These are phyloP conservation scores for Cremastobaeus sp. DNA, from an alignment of 2,888 invertebrate genomes.

Conservation along the genomic window DNA sequence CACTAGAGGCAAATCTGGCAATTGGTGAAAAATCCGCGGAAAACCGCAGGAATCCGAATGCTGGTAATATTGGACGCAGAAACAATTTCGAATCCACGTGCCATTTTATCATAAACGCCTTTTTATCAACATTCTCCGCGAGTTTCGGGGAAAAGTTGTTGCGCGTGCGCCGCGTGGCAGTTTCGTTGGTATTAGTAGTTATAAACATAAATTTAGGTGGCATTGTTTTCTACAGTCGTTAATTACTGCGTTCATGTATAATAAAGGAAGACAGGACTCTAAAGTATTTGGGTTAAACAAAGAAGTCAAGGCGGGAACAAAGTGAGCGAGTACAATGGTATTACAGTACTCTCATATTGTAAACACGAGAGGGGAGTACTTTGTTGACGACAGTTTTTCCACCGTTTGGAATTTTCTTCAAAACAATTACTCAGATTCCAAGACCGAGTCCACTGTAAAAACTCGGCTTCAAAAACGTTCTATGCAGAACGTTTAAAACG, in stretches of 20 bases:
- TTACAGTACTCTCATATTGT: too few relatives aligned
- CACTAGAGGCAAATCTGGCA: too few relatives aligned
- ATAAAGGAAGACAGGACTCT: conserved; percentile 12
- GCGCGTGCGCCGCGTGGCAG: background rate
- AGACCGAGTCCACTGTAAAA: too few relatives aligned
- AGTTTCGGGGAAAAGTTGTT: conserved; percentile 6
- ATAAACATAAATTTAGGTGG: conserved; percentile 30
- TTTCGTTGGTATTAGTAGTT: conserved; percentile 7
- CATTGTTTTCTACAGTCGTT: conserved; percentile 23
- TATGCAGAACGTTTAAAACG: too few relatives aligned
- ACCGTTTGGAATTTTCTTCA: too few relatives aligned
- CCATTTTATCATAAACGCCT: background rate
- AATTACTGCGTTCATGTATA: conserved; percentile 24
- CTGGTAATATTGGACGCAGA: background rate
- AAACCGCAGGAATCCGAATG: too few relatives aligned
- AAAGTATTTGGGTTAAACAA: conserved; percentile 22
- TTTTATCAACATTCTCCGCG: background rate
- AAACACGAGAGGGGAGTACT: too few relatives aligned
- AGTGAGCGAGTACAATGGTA: background rate
- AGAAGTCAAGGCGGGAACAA: conserved; percentile 1
- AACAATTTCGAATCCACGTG: background rate
- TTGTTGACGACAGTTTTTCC: too few relatives aligned
- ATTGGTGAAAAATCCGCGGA: too few relatives aligned
- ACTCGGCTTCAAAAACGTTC: too few relatives aligned
- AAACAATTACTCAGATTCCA: too few relatives aligned